Conservation (phyloP, 2,113 vertebrate species). For the Dolichotis patagonum region DNA sequence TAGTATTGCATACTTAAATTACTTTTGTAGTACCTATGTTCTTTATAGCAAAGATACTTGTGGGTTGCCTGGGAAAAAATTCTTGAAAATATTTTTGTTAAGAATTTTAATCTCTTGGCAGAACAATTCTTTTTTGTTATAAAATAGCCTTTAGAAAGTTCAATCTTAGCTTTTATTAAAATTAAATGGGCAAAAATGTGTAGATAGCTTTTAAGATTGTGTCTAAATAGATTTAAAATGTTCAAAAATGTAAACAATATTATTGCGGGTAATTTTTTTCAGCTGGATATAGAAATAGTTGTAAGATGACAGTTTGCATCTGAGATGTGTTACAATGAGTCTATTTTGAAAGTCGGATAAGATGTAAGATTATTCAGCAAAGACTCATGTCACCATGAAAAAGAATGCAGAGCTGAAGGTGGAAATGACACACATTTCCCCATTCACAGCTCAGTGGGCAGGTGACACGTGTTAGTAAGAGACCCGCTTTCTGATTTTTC, state of each 20-base stretch:
- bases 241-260: neutral
- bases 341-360: conserved; percentile 32
- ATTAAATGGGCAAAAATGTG: conserved; percentile 6
- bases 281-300: conserved; percentile 20
- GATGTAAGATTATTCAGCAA: conserved; percentile 53
- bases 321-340: neutral
- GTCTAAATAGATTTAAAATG: neutral
- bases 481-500: conserved; percentile 23
- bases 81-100: conserved; percentile 42
- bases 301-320: conserved; percentile 16
- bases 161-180: conserved; percentile 24
- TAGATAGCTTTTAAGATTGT: neutral
- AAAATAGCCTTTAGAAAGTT: conserved; percentile 45
- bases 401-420: conserved; percentile 10
- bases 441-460: conserved; percentile 58
- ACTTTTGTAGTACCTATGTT: neutral
- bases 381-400: neutral
- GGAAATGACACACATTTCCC: neutral
- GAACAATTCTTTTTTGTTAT: conserved; percentile 4
- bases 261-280: conserved; percentile 4
- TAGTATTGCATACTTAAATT: neutral
- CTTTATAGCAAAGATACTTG: conserved; percentile 32
- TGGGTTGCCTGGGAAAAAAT: neutral
- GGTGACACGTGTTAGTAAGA: neutral
- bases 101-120: conserved; percentile 24